Evolutionary conservation across 2,888 invertebrate species (phyloP).

Genomic region (Baccha elongata): DNA sequence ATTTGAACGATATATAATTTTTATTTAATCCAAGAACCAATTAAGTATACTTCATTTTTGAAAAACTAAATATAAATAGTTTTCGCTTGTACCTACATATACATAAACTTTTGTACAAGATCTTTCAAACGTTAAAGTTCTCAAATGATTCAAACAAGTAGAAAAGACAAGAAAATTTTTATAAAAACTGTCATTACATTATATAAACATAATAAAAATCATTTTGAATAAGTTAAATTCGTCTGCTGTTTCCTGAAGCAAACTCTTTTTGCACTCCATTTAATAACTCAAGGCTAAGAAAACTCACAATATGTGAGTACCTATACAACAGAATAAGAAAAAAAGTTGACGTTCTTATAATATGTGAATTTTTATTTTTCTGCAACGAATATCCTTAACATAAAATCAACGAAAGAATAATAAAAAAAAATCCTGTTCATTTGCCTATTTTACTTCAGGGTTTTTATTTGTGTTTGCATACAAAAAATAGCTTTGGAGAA

Average conservation of each 20-base stretch:
- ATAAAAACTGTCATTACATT: no score
- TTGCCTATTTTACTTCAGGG: slow-evolving; percentile 30
- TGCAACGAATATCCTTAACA: slow-evolving; percentile 25
- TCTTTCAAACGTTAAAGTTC: no score
- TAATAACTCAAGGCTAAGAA: not conserved
- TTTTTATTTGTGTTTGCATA: slow-evolving; percentile 45
- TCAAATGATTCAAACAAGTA: no score
- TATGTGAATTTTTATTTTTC: not conserved
- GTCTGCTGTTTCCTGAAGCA: not conserved
- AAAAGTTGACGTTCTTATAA: not conserved
- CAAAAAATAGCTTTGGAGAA: slow-evolving; percentile 47
- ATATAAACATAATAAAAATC: no score
- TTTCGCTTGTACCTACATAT: no score
- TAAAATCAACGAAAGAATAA: slow-evolving; percentile 37
- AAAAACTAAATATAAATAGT: no score
- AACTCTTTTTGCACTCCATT: not conserved
- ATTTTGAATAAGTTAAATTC: not conserved
- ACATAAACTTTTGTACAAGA: no score
- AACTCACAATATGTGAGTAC: no score
- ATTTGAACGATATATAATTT: no score
- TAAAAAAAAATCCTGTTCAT: slow-evolving; percentile 49
- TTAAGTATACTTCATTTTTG: no score
- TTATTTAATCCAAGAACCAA: no score
- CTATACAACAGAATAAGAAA: not conserved
- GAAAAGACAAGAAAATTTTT: no score